Evolutionary conservation across 2,113 vertebrate genomes (phyloP), one percentile per base, ranked within the genome.

Genomic region (Castor canadensis): DNA sequence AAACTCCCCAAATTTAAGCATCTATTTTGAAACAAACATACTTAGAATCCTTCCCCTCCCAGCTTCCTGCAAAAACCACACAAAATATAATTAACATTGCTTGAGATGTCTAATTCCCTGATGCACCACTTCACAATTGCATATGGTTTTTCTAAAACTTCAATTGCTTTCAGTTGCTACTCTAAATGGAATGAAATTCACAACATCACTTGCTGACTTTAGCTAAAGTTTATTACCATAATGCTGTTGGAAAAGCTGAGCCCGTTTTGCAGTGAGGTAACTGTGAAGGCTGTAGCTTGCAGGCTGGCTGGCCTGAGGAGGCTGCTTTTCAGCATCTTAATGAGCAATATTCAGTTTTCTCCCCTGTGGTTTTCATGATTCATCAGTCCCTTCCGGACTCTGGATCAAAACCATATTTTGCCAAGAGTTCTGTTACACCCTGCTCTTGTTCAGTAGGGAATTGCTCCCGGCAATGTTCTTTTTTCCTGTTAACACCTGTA

Each of bases 331-430:
- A 54, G n/a, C 76, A 76, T 79, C 38, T 56, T 64, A 40, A 64
- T n/a, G 80, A 93, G 58, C n/a, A 69, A 56, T 72, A 49, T 49
- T 49, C 45, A 73, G 4, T 77, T 82, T 77, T 77, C 54, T 88
- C 60, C 45, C 86, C 43, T 80, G 71, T 22, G 64, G 91, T 92
- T 93, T 90, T 86, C 49, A 73, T 91, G 87, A 94, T 87, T 98
- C 89, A 91, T 80, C 92, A 49, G 66, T 92, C 0, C 0, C 60
- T 94, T 96, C 94, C 89, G 90, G 87, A 69, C 94, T 96, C 94
- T 96, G 96, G 94, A 96, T 91, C 47, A 26, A 94, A 17, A 40
- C 58, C 88, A 91, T 95, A 91, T 96, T 98, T 98, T 97, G 94
- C 58, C 82, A 96, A 71, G 95, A 94, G 40, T 24, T 30, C 28